phyloP scores from a whole-genome alignment of 2,797 vertebrate genomes.

The Triplophysa yarkandensis region DNA sequence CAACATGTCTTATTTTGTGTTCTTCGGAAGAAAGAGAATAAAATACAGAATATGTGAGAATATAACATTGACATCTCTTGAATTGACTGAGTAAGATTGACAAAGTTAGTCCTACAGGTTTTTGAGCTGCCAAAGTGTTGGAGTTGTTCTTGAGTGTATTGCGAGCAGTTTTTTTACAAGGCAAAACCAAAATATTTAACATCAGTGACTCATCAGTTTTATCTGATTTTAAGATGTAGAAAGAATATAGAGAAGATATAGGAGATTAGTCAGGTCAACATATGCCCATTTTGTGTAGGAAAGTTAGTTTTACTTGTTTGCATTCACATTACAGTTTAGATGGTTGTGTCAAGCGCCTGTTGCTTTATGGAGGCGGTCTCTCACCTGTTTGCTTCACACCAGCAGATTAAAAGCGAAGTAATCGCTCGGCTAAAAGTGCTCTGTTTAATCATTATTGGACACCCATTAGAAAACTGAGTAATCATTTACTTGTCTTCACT shows the following conservation, averaged over 20 bases:
- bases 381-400: neutral
- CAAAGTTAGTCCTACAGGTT: no score
- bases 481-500: constrained; percentile 16
- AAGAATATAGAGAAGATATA: no score
- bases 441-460: constrained; percentile 51
- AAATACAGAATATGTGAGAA: no score
- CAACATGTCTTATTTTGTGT: no score
- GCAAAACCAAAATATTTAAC: neutral
- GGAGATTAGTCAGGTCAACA: constrained; percentile 4
- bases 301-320: neutral
- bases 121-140: no score
- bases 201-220: neutral
- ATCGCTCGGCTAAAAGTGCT: constrained; percentile 29
- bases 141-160: no score
- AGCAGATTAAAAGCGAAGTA: constrained; percentile 38
- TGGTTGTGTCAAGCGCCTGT: neutral
- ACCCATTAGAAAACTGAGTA: constrained; percentile 41
- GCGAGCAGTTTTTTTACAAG: no score
- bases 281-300: neutral
- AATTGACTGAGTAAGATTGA: no score
- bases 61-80: no score
- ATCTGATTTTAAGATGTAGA: no score
- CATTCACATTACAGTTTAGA: neutral
- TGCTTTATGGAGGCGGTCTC: constrained; percentile 4
- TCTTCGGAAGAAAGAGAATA: no score